Evolutionary conservation across 2,113 vertebrate species (phyloP).

Genomic region (Oncorhynchus nerka): DNA sequence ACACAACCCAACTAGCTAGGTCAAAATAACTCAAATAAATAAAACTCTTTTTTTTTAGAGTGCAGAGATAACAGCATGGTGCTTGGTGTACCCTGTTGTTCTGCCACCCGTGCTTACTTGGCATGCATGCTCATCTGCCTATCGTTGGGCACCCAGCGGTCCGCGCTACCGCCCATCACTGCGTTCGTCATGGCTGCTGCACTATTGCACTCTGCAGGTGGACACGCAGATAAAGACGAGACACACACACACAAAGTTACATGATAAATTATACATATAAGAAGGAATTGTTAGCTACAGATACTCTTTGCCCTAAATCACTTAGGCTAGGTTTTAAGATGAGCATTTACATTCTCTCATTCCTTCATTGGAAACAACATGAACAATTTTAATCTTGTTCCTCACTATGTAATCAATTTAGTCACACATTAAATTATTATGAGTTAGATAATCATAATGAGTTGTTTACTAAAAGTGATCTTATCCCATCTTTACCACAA

Average conservation of each 20-base stretch:
- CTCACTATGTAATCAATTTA: neutral
- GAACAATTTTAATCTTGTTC: too few species aligned
- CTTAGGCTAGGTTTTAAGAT: neutral
- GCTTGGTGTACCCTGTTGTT: slow-evolving; percentile 4
- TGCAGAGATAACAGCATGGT: neutral
- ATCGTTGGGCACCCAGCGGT: slow-evolving; percentile 84
- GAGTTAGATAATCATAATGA: neutral
- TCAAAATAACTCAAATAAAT: too few species aligned
- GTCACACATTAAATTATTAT: neutral
- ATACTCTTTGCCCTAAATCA: neutral
- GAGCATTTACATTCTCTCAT: neutral
- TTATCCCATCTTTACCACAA: neutral
- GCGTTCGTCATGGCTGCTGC: slow-evolving; percentile 83
- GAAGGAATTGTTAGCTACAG: neutral
- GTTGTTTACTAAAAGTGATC: neutral
- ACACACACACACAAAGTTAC: neutral
- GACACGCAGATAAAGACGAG: slow-evolving; percentile 4
- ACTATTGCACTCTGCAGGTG: slow-evolving; percentile 38
- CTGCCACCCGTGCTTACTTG: slow-evolving; percentile 68
- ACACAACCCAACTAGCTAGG: too few species aligned
- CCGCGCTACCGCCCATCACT: slow-evolving; percentile 80
- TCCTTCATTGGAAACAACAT: neutral
- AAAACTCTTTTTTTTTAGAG: too few species aligned
- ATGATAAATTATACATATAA: neutral
- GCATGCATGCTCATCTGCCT: slow-evolving; percentile 79